Conservation (phyloP, 2,888 invertebrate species). For the Dichetophora obliterata region DNA sequence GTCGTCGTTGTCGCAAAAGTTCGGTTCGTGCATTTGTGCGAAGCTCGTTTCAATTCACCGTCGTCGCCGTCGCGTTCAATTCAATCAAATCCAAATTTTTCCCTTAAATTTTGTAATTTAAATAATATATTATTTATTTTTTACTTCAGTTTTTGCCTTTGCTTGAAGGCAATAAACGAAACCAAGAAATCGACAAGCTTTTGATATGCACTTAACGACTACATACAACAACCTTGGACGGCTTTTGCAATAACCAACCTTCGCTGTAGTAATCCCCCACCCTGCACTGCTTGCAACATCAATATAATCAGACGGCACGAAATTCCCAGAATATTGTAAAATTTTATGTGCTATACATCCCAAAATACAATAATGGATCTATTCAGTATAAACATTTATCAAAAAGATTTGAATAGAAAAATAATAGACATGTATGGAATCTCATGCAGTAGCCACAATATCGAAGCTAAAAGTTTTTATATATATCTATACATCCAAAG, state of each 20-base stretch:
- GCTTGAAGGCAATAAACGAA: background rate
- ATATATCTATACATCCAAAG: conserved; percentile 5
- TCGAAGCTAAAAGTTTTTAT: background rate
- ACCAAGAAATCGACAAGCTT: background rate
- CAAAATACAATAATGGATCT: background rate
- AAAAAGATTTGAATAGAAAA: background rate
- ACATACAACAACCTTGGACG: conserved; percentile 31
- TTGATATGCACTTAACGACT: background rate
- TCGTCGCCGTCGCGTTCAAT: conserved; percentile 48
- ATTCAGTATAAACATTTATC: background rate
- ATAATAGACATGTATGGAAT: background rate
- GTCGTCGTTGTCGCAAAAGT: conserved; percentile 30
- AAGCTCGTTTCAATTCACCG: conserved; percentile 46
- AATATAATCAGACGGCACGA: background rate
- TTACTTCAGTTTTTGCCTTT: background rate
- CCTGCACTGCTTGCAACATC: background rate
- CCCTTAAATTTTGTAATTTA: background rate
- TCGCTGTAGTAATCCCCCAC: conserved; percentile 17
- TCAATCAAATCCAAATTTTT: conserved; percentile 50
- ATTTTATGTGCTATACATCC: conserved; percentile 1
- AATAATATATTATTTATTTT: conserved; percentile 1
- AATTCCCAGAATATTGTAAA: conserved; percentile 25
- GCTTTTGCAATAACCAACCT: conserved; percentile 31
- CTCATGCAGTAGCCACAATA: conserved; percentile 1
- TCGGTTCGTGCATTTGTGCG: conserved; percentile 46